These are phyloP conservation scores for Cydia fagiglandana DNA, from an alignment of 1,140 invertebrate genomes.

Conservation along the genomic window DNA sequence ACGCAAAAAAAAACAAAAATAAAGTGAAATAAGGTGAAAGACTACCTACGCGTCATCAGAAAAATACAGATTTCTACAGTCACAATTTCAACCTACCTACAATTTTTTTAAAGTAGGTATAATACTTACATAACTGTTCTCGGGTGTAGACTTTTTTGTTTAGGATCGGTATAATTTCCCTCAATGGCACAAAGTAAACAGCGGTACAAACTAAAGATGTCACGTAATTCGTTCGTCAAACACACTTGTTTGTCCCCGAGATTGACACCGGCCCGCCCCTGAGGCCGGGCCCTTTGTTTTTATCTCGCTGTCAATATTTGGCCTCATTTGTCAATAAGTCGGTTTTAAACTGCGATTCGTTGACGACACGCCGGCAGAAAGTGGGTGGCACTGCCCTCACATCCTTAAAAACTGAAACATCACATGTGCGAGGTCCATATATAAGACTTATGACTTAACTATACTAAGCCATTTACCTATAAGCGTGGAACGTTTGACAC, in stretches of 20 bases:
- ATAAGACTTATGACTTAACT: not conserved
- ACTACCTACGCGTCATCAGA: too few relatives aligned
- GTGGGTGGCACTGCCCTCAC: conserved; percentile 54
- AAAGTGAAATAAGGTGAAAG: too few relatives aligned
- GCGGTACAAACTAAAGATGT: conserved; percentile 58
- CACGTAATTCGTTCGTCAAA: conserved; percentile 74
- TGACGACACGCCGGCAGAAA: conserved; percentile 43
- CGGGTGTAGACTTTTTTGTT: conserved; percentile 40
- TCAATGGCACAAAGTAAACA: conserved; percentile 50
- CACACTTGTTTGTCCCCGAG: conserved; percentile 66
- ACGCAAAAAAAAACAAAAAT: too few relatives aligned
- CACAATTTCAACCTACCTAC: not conserved
- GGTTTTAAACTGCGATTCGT: conserved; percentile 60
- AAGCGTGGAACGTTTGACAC: conserved; percentile 38
- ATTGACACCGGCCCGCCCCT: conserved; percentile 66
- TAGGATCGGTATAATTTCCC: conserved; percentile 41
- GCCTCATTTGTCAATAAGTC: conserved; percentile 69
- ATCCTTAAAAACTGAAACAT: not conserved
- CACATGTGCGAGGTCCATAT: not conserved
- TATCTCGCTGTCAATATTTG: conserved; percentile 72
- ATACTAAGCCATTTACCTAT: not conserved
- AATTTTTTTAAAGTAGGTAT: not conserved
- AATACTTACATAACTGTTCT: not conserved
- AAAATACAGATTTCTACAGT: too few relatives aligned
- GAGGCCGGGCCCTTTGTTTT: conserved; percentile 60